Evolutionary conservation across 2,888 invertebrate species (phyloP).

Genomic region (Euplexia lucipara): DNA sequence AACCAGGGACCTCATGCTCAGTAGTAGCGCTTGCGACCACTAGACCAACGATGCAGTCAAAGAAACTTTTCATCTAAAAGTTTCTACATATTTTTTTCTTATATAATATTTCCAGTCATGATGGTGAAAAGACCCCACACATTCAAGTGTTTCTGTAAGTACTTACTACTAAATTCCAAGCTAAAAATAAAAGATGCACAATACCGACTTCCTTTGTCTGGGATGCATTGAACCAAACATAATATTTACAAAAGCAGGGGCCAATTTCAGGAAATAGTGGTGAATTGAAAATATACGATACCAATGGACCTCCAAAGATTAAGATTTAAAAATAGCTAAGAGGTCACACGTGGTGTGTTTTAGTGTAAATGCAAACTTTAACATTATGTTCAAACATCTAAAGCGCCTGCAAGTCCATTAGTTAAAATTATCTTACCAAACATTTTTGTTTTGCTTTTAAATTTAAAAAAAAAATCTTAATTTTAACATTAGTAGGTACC

Average conservation of each 20-base stretch:
- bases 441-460: too few species aligned
- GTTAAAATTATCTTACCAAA: too few species aligned
- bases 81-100: too few species aligned
- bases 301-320: constrained; percentile 68
- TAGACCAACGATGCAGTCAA: too few species aligned
- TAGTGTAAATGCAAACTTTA: neutral
- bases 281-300: constrained; percentile 75
- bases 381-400: neutral
- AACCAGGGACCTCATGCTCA: too few species aligned
- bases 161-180: constrained; percentile 27
- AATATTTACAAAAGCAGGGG: constrained; percentile 69
- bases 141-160: constrained; percentile 13
- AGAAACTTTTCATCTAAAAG: too few species aligned
- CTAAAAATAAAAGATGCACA: constrained; percentile 53
- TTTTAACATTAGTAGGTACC: neutral
- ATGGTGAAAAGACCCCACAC: neutral
- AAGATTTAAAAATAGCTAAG: constrained; percentile 38
- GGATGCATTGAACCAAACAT: constrained; percentile 66
- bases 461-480: too few species aligned
- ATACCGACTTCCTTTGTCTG: constrained; percentile 63
- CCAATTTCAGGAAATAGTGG: constrained; percentile 75
- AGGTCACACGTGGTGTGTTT: neutral
- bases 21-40: too few species aligned
- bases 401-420: too few species aligned
- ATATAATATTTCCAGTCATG: constrained; percentile 8